Evolutionary conservation across 2,888 invertebrate genomes (phyloP).

Genomic region (Clostera curtula): DNA sequence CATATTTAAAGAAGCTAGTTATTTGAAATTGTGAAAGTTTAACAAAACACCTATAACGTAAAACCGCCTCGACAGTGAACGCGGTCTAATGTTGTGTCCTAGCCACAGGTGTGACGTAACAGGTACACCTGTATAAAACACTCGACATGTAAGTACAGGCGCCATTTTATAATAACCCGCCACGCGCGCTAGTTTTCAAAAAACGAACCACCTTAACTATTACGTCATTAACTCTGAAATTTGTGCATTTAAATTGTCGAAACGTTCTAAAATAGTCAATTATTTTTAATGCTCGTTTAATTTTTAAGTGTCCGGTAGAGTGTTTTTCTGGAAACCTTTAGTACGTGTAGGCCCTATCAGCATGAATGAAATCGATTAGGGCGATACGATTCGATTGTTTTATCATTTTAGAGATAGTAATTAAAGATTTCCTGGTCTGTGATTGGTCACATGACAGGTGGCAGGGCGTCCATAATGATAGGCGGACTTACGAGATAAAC

Average conservation of each 20-base stretch:
- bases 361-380: slow-evolving; percentile 14
- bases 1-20: no score
- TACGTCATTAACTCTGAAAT: slow-evolving; percentile 16
- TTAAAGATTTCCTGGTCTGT: slow-evolving; percentile 34
- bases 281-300: slow-evolving; percentile 14
- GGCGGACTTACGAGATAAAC: slow-evolving; percentile 45
- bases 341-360: slow-evolving; percentile 16
- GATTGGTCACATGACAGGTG: slow-evolving; percentile 61
- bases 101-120: slow-evolving; percentile 65
- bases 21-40: no score
- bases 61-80: slow-evolving; percentile 12
- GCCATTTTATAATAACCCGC: slow-evolving; percentile 52
- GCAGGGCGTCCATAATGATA: slow-evolving; percentile 38
- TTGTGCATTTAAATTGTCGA: slow-evolving; percentile 15
- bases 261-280: slow-evolving; percentile 15
- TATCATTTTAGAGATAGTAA: slow-evolving; percentile 28
- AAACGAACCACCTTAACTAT: slow-evolving; percentile 15
- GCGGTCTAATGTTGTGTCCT: slow-evolving; percentile 38
- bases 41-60: no score
- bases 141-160: slow-evolving; percentile 35
- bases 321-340: slow-evolving; percentile 7
- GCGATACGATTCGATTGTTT: slow-evolving; percentile 31
- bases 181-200: slow-evolving; percentile 21
- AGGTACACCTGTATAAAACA: slow-evolving; percentile 62
- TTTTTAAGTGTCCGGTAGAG: slow-evolving; percentile 12